Evolutionary conservation across 2,888 invertebrate species (phyloP).

Genomic region (Chymomyza procnemis): DNA sequence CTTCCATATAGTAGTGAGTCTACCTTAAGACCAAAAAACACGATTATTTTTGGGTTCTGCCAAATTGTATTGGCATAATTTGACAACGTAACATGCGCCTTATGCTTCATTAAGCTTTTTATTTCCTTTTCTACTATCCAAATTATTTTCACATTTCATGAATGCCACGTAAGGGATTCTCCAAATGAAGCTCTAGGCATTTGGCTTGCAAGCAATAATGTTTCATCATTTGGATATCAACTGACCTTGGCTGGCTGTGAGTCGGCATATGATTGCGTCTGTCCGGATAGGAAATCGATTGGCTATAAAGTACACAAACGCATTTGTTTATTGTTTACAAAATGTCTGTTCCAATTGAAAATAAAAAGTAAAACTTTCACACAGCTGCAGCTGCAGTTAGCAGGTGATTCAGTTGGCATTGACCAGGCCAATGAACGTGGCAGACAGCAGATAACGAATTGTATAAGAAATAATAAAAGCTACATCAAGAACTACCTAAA

Average conservation of each 20-base stretch:
- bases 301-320: not conserved
- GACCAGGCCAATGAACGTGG: constrained; percentile 44
- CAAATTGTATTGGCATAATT: constrained; percentile 61
- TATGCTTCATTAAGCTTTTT: constrained; percentile 63
- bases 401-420: constrained; percentile 33
- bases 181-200: not conserved
- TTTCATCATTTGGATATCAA: not conserved
- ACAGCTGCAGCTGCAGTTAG: constrained; percentile 22
- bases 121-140: not conserved
- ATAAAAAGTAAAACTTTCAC: constrained; percentile 65
- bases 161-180: not conserved
- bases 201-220: too few relatives aligned
- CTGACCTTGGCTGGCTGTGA: not conserved
- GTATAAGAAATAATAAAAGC: not conserved
- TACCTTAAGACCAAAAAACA: not conserved
- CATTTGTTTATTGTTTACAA: constrained; percentile 46
- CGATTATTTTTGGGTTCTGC: constrained; percentile 7
- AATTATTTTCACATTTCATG: not conserved
- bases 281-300: not conserved
- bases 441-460: constrained; percentile 9
- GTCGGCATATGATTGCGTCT: not conserved
- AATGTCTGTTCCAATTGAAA: constrained; percentile 48
- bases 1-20: not conserved
- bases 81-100: constrained; percentile 58
- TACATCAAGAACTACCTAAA: not conserved